Conservation (phyloP, 2,888 invertebrate species). For the Cheilosia vernalis region DNA sequence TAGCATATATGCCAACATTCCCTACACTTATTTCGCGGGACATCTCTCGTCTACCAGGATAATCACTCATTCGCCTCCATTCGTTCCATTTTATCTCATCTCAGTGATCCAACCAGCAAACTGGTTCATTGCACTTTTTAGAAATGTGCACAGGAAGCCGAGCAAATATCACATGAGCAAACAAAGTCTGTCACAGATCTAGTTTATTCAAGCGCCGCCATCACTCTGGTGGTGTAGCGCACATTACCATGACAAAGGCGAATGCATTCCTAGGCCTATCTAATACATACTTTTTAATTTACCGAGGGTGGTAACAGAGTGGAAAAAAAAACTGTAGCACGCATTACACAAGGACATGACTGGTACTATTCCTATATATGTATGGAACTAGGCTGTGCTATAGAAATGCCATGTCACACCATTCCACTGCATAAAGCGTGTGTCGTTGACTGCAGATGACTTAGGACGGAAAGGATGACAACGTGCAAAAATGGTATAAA, state of each 20-base stretch:
- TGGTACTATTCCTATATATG: neutral
- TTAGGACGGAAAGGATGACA: neutral
- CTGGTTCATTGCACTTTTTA: constrained; percentile 70
- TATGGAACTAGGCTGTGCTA: neutral
- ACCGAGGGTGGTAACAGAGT: constrained; percentile 12
- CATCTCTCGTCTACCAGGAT: constrained; percentile 27
- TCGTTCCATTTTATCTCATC: constrained; percentile 49
- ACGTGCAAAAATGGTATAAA: constrained; percentile 4
- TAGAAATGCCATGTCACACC: neutral
- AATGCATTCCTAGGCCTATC: constrained; percentile 55
- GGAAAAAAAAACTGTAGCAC: constrained; percentile 6
- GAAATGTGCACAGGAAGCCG: constrained; percentile 23
- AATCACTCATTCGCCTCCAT: constrained; percentile 45
- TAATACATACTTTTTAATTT: constrained; percentile 62
- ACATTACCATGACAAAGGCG: constrained; percentile 67
- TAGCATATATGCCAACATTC: constrained; percentile 37
- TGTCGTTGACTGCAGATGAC: constrained; percentile 18
- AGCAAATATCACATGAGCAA: constrained; percentile 33
- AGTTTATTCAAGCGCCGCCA: constrained; percentile 43
- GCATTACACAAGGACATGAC: constrained; percentile 19
- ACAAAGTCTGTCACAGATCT: constrained; percentile 41
- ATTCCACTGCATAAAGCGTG: neutral
- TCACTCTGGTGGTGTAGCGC: constrained; percentile 21
- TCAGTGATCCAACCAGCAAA: constrained; percentile 32
- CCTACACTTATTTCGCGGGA: constrained; percentile 28